Percentiles rank a stretch among this genome's conserved stretches.
These are phyloP conservation scores for Anhinga rufa DNA, from an alignment of 2,113 vertebrate species.

Conservation along the genomic window DNA sequence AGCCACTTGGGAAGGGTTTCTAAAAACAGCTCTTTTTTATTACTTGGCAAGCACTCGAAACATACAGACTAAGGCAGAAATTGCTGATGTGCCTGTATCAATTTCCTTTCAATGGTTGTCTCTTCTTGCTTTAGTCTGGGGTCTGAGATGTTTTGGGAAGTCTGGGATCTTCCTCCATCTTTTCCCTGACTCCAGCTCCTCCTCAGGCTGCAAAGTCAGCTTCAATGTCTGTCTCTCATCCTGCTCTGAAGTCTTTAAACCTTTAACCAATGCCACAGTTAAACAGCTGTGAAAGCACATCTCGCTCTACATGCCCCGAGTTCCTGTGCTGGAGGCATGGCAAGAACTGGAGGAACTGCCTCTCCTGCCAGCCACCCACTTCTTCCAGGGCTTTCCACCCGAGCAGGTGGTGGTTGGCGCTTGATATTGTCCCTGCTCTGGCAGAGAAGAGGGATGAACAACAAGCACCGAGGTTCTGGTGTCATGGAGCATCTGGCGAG, in stretches of 20 bases:
- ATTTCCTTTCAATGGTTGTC: background rate
- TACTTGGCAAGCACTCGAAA: background rate
- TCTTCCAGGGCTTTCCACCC: background rate
- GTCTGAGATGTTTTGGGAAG: background rate
- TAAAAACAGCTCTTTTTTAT: background rate
- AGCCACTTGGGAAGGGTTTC: background rate
- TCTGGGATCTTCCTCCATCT: background rate
- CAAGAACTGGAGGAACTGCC: background rate
- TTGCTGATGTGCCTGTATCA: background rate
- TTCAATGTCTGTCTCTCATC: background rate
- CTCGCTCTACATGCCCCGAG: accelerated
- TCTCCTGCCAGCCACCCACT: background rate
- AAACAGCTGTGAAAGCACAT: accelerated
- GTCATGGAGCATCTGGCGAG: accelerated
- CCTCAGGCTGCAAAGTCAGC: background rate
- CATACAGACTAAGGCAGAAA: background rate
- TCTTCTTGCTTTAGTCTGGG: background rate
- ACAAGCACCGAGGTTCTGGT: background rate
- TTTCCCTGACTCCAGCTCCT: background rate
- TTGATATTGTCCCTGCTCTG: background rate
- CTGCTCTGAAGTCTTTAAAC: background rate
- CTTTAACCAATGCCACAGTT: background rate
- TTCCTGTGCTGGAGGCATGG: background rate
- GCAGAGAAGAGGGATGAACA: background rate
- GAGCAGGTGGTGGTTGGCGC: background rate